Base-by-base conservation (phyloP, 2,888 invertebrate genomes). In the Rhyacophila evoluta region DNA sequence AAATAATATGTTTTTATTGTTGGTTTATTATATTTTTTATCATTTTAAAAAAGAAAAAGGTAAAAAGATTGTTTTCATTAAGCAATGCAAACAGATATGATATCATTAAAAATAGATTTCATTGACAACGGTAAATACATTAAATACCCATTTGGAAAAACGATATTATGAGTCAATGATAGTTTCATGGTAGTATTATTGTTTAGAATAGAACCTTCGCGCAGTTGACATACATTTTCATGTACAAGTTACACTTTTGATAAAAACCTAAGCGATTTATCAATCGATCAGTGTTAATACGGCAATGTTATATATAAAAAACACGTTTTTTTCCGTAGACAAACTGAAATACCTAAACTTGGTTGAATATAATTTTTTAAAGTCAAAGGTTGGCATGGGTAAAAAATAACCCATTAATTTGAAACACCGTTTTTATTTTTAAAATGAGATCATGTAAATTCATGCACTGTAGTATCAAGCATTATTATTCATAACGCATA, bases 211-310 rank as follows among this genome's bases (percentile, higher is more conserved):
- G 19, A 55, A 19, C 69, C 5, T 0, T 69, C 5, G 33, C n/a
- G 12, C 2, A 69, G 29, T 28, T 69, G 69, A 28, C 69, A 29
- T 19, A 69, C 29, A 28, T 69, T 29, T 72, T 38, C 27, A 33
- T 36, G 37, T 15, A 38, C 36, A 38, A 38, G 27, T 1, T 68
- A 36, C 38, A 25, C 3, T 11, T 3, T 6, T 39, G 72, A 72
- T 72, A 72, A 72, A 72, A 39, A 72, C 72, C 25, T 5, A 11
- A 37, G 69, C 39, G 33, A 79, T 79, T 79, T 79, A 73, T 79
- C 79, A 75, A 79, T 75, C 75, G 79, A 74, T 72, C 75, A 68
- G 41, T 28, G 75, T 28, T 79, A 79, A 79, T 79, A 73, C 38
- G 19, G 55, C 10, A 19, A 5, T 55, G 19, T 55, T 55, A 25